Conservation (phyloP, 2,888 invertebrate species). For the Perizoma affinitatum region DNA sequence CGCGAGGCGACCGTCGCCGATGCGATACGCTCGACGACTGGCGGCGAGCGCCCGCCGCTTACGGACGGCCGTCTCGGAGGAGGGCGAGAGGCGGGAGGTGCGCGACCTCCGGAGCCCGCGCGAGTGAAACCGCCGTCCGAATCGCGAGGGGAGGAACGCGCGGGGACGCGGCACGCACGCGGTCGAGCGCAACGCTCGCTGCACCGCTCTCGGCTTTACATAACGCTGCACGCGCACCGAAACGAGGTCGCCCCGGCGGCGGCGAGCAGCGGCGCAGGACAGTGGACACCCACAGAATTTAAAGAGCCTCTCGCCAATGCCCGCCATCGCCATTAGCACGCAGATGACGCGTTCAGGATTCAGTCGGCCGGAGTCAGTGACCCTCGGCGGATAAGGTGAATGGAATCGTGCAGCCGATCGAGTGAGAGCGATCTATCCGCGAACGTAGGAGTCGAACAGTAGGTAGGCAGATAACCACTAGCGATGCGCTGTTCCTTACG, state of each 20-base stretch:
- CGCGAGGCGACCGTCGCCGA: constrained; percentile 64
- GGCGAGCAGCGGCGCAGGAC: constrained; percentile 38
- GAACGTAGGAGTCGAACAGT: constrained; percentile 52
- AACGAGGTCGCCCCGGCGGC: constrained; percentile 71
- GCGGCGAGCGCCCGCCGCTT: constrained; percentile 39
- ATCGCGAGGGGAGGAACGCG: constrained; percentile 54
- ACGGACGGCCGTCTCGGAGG: constrained; percentile 58
- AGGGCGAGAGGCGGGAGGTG: constrained; percentile 69
- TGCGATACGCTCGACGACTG: constrained; percentile 22
- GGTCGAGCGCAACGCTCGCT: constrained; percentile 78
- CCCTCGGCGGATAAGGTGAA: constrained; percentile 81
- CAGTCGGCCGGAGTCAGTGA: constrained; percentile 79
- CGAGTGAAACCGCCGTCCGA: constrained; percentile 70
- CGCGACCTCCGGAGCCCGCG: constrained; percentile 74
- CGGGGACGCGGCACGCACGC: constrained; percentile 66
- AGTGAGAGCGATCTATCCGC: constrained; percentile 55
- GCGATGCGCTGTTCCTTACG: constrained; percentile 62
- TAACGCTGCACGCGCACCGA: constrained; percentile 70
- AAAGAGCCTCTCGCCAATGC: constrained; percentile 56
- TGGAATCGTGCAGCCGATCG: constrained; percentile 78
- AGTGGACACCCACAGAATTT: constrained; percentile 69
- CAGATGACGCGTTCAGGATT: constrained; percentile 75
- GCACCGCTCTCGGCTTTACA: constrained; percentile 76
- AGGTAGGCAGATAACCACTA: constrained; percentile 27
- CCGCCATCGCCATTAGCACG: constrained; percentile 59